These are phyloP conservation scores for Brachionus sp. DNA, from an alignment of 1,140 invertebrate species.

Conservation along the genomic window DNA sequence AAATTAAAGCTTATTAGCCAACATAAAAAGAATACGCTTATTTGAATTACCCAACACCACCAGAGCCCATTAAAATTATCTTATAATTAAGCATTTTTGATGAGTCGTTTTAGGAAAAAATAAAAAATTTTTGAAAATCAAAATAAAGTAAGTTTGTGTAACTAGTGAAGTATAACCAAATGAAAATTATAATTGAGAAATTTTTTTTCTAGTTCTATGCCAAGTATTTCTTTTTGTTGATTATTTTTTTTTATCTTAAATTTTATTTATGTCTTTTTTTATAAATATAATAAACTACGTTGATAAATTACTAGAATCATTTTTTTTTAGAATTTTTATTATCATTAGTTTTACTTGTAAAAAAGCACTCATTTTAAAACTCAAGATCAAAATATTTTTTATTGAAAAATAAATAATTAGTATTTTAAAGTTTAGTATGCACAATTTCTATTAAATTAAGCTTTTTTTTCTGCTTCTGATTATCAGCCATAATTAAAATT, in stretches of 20 bases:
- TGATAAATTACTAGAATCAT: background rate
- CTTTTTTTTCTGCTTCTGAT: no score
- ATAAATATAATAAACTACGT: background rate
- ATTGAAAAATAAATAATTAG: background rate
- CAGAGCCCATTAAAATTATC: constrained; percentile 95
- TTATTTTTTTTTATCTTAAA: background rate
- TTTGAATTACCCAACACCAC: constrained; percentile 90
- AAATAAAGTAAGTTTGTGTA: background rate
- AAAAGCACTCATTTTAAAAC: background rate
- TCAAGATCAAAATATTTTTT: background rate
- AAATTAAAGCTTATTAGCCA: background rate
- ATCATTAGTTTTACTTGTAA: background rate
- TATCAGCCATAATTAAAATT: no score
- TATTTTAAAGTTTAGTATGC: no score
- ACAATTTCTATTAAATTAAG: no score
- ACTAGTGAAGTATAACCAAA: constrained; percentile 1
- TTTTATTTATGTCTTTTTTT: background rate
- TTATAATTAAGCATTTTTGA: constrained; percentile 93
- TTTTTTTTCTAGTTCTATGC: constrained; percentile 15
- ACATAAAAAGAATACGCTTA: background rate
- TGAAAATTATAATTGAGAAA: background rate
- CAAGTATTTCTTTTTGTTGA: background rate
- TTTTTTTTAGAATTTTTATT: background rate
- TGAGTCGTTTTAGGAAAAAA: background rate
- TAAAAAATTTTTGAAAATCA: background rate